Evolutionary conservation across 2,113 vertebrate genomes (phyloP).

Genomic region (Tretioscincus oriximinensis): DNA sequence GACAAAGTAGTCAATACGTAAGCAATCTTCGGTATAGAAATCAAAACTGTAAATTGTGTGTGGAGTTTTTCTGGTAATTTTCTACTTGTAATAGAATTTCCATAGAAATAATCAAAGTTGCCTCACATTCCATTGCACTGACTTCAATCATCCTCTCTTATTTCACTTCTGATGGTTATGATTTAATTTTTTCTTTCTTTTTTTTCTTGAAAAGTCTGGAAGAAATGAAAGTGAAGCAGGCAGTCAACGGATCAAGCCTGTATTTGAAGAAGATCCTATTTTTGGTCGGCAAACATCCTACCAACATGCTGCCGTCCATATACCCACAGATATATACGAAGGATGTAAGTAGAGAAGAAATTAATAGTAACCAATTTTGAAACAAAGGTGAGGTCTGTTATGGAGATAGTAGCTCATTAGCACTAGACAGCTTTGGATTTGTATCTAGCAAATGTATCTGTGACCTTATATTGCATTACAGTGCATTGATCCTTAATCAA

Average conservation of each 20-base stretch:
- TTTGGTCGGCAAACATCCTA: slow-evolving; percentile 90
- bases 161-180: too few relatives aligned
- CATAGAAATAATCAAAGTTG: background rate
- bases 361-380: background rate
- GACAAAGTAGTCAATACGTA: too few relatives aligned
- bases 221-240: slow-evolving; percentile 86
- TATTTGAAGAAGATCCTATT: slow-evolving; percentile 88
- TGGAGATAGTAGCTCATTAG: too few relatives aligned
- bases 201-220: slow-evolving; percentile 76
- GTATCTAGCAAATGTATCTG: too few relatives aligned
- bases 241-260: slow-evolving; percentile 87
- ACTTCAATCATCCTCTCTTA: background rate
- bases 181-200: slow-evolving; percentile 53
- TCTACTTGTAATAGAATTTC: background rate
- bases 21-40: background rate
- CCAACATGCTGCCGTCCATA: slow-evolving; percentile 95
- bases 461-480: too few relatives aligned
- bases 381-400: too few relatives aligned
- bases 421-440: background rate
- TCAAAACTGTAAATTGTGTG: background rate
- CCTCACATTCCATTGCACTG: background rate
- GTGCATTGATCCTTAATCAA: too few relatives aligned
- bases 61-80: too few relatives aligned
- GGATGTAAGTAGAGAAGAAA: slow-evolving; percentile 86
- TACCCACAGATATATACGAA: slow-evolving; percentile 97